Evolutionary conservation across 2,797 vertebrate genomes (phyloP), one percentile per base, ranked within the genome.

Genomic region (Siniperca undulata): DNA sequence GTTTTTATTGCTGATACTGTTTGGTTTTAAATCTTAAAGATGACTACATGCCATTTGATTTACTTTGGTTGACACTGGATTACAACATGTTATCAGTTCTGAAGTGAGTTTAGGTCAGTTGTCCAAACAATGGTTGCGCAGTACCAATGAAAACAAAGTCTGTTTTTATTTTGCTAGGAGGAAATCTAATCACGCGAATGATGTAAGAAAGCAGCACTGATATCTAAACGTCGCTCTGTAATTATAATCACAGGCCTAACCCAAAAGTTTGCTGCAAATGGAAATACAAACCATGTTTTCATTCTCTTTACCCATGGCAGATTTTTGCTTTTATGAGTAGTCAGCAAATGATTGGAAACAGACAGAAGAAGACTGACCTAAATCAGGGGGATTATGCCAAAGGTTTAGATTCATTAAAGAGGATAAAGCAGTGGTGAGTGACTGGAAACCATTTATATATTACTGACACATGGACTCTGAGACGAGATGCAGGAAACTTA

Each of bases 281-380:
- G 88, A 94, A 94, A 94, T 80, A 80, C 61, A 85, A 93, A 82
- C 83, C 59, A 81, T 84, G 75, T 90, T 92, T 92, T 89, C 64
- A 62, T 89, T 86, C 74, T 66, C 74, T 78, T 89, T 77, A 79
- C 46, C 62, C 66, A 68, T 78, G 76, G 86, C 74, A 74, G 76
- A 76, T 81, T 76, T 71, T 74, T 80, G 61, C 85, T 91, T 93
- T 93, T 78, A 89, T 86, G 79, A 88, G 70, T 38, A 74, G 75
- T 90, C 85, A 86, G 84, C 48, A 85, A 88, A 79, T 91, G 85
- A 95, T 89, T 92, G 86, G 86, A 91, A 94, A 89, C 93, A 95
- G 94, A 88, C 71, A 83, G 69, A 74, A 82, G 72, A 89, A 75
- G 79, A 70, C 71, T 83, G 87, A 83, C 58, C 75, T 77, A 75